Evolutionary conservation across 2,888 invertebrate species (phyloP).

Genomic region (Aporophyla lueneburgensis): DNA sequence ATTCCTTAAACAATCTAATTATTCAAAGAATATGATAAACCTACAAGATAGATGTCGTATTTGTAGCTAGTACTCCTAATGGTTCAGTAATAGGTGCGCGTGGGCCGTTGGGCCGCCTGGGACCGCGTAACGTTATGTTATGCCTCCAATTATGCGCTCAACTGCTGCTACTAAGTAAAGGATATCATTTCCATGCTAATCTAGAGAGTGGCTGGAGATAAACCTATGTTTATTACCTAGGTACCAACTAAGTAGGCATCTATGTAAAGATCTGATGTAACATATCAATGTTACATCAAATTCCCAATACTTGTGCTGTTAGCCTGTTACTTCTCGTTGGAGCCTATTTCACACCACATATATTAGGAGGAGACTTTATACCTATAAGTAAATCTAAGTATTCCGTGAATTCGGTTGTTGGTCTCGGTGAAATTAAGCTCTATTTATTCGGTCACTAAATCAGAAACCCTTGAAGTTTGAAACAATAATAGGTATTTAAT

Average conservation of each 20-base stretch:
- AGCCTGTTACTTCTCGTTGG: not conserved
- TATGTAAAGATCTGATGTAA: not conserved
- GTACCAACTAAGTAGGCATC: not conserved
- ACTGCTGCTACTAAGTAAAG: slow-evolving; percentile 36
- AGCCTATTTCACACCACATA: not conserved
- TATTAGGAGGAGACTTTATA: not conserved
- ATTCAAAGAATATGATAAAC: slow-evolving; percentile 9
- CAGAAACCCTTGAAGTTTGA: not conserved
- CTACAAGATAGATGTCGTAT: slow-evolving; percentile 20
- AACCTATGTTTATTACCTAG: not conserved
- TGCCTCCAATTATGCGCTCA: slow-evolving; percentile 52
- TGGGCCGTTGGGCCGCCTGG: slow-evolving; percentile 54
- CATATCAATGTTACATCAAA: not conserved
- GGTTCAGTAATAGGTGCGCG: slow-evolving; percentile 34
- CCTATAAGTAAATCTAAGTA: not conserved
- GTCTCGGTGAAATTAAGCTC: not conserved
- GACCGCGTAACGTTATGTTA: slow-evolving; percentile 50
- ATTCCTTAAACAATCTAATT: slow-evolving; percentile 12
- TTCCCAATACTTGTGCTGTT: not conserved
- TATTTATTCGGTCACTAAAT: not conserved
- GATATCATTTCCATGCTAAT: slow-evolving; percentile 49
- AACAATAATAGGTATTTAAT: not conserved
- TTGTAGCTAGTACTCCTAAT: slow-evolving; percentile 20
- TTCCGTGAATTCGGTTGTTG: not conserved
- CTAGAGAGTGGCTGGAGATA: slow-evolving; percentile 3